A percentile compares a stretch with the other conserved stretches of the same genome.
phyloP scores from a whole-genome alignment of 2,113 vertebrate genomes.

The Geococcyx californianus region DNA sequence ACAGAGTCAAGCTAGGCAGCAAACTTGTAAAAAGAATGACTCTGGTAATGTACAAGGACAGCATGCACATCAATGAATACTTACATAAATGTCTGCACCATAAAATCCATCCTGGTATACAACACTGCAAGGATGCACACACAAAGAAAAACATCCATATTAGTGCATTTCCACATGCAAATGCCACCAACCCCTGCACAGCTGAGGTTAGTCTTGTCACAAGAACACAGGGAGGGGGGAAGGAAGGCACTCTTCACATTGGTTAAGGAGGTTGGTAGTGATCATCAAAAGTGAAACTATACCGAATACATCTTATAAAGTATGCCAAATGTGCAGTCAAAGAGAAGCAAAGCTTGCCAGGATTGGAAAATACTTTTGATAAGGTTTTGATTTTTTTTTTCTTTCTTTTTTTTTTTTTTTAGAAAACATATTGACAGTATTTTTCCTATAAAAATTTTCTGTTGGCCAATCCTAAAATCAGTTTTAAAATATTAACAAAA shows the following conservation, averaged over 20 bases:
- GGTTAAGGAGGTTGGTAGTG: conserved; percentile 71
- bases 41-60: conserved; percentile 67
- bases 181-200: conserved; percentile 74
- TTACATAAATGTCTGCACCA: conserved; percentile 99
- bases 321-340: not conserved
- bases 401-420: not conserved
- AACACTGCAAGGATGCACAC: conserved; percentile 92
- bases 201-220: conserved; percentile 77
- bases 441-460: not conserved
- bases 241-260: conserved; percentile 54
- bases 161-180: conserved; percentile 91
- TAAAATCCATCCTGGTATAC: conserved; percentile 99
- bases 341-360: not conserved
- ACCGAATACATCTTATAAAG: not conserved
- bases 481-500: not conserved
- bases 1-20: conserved; percentile 61
- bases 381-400: not conserved
- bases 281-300: not conserved
- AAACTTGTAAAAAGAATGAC: conserved; percentile 79
- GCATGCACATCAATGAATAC: conserved; percentile 88
- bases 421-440: not conserved
- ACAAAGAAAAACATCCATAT: conserved; percentile 89
- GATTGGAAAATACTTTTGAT: not conserved
- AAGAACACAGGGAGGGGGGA: conserved; percentile 46
- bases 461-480: not conserved